Base-by-base conservation (phyloP, 1,140 invertebrate genomes). In the Eriocheir sinensis region DNA sequence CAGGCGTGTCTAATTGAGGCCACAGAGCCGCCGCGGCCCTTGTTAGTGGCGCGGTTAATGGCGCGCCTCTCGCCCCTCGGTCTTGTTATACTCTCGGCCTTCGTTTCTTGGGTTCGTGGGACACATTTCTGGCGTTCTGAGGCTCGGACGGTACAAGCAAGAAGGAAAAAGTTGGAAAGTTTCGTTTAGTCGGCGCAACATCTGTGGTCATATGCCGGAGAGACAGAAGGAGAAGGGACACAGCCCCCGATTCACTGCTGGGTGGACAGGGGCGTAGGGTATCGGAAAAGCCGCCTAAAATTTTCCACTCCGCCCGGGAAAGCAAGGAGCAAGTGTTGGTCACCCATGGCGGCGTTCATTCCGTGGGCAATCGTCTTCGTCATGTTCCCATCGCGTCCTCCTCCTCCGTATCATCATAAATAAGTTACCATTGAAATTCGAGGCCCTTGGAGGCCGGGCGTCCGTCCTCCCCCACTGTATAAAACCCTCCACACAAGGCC, bases 1-100 rank as follows among this genome's bases (percentile, higher is more conserved):
- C 89, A 80, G 48, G 89, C 89, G 89, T 79, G 48, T 32, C 89
- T 91, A 79, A 91, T 91, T 79, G 53, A 40, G 38, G 89, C n/a
- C n/a, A 32, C 32, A 79, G 34, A 60, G 44, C 53, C 48, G 60
- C 60, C 38, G 48, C 34, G 15, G 32, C 89, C 53, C 89, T 80
- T 91, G 89, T 91, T 91, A 91, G 41, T 41, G 40, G 83, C 83
- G 83, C 36, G 12, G 12, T 41, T 41, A 86, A 38, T 38, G 36
- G 9, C 83, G 21, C 15, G 30, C 36, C 30, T 27, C 83, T 86
- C 27, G 83, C 36, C 40, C 34, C 12, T 86, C 83, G 30, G 30
- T 34, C 27, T 86, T 41, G 40, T 41, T 86, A 41, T n/a, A n/a
- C n/a, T n/a, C n/a, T n/a, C n/a, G 27, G 8, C 8, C 60, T 72